Conservation (phyloP, 1,140 invertebrate genomes). For the Saccostrea echinata region DNA sequence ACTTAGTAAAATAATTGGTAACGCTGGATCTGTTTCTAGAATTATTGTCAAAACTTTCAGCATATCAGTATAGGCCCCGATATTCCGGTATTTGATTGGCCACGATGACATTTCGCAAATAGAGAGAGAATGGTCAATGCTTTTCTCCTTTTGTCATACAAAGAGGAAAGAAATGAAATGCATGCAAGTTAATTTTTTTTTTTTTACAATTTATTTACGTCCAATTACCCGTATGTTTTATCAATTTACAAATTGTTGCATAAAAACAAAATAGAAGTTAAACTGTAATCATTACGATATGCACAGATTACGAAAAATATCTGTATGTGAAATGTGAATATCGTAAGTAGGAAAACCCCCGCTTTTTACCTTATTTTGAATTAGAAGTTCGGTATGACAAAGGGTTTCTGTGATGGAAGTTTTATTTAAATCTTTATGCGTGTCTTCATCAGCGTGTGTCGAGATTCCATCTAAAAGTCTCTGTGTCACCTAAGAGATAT, state of each 20-base stretch:
- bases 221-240: too few relatives aligned
- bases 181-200: too few relatives aligned
- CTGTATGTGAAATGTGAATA: neutral
- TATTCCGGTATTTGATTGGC: neutral
- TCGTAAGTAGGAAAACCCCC: neutral
- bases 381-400: neutral
- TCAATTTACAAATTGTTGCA: too few relatives aligned
- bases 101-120: neutral
- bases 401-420: neutral
- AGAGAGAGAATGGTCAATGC: neutral
- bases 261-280: too few relatives aligned
- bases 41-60: neutral
- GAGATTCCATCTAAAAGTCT: neutral
- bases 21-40: neutral
- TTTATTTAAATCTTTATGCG: neutral
- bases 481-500: neutral
- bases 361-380: neutral
- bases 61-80: neutral
- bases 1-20: neutral
- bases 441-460: neutral
- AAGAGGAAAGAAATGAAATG: neutral
- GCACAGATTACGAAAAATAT: too few relatives aligned
- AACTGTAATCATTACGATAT: too few relatives aligned
- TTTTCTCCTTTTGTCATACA: neutral
- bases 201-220: too few relatives aligned